These are phyloP conservation scores for Ecdyonurus torrentis DNA, from an alignment of 2,888 invertebrate genomes.

Conservation along the genomic window DNA sequence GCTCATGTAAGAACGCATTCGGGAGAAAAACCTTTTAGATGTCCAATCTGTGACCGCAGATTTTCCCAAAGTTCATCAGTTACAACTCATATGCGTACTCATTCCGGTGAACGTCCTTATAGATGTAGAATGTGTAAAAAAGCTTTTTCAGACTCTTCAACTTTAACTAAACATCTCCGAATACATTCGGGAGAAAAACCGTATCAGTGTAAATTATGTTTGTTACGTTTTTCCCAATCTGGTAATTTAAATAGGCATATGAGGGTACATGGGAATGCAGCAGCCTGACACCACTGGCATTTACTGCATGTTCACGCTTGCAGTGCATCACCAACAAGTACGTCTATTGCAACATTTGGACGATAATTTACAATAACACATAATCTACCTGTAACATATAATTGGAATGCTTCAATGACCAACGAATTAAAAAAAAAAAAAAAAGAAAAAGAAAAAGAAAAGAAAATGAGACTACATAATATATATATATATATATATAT, in stretches of 20 bases:
- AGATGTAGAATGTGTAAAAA: constrained; percentile 89
- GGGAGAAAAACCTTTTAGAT: constrained; percentile 96
- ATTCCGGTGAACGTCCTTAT: constrained; percentile 98
- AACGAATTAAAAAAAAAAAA: not conserved
- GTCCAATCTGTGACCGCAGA: constrained; percentile 90
- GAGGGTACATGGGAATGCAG: constrained; percentile 77
- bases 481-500: too few species aligned
- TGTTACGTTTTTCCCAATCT: constrained; percentile 92
- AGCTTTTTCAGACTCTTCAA: constrained; percentile 97
- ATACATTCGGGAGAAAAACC: constrained; percentile 89
- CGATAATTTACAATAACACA: too few species aligned
- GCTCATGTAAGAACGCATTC: constrained; percentile 93
- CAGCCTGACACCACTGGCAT: constrained; percentile 20
- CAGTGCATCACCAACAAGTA: not conserved
- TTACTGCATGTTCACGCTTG: not conserved
- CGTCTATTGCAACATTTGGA: too few species aligned
- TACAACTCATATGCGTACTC: constrained; percentile 99
- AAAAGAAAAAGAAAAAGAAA: too few species aligned
- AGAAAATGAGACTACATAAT: too few species aligned
- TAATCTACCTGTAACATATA: too few species aligned
- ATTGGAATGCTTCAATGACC: not conserved
- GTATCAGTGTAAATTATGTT: constrained; percentile 92
- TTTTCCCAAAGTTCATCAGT: constrained; percentile 91
- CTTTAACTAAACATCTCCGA: constrained; percentile 89
- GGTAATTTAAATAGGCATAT: constrained; percentile 98